Conservation (phyloP, 2,888 invertebrate genomes). For the Macrophya alboannulata region DNA sequence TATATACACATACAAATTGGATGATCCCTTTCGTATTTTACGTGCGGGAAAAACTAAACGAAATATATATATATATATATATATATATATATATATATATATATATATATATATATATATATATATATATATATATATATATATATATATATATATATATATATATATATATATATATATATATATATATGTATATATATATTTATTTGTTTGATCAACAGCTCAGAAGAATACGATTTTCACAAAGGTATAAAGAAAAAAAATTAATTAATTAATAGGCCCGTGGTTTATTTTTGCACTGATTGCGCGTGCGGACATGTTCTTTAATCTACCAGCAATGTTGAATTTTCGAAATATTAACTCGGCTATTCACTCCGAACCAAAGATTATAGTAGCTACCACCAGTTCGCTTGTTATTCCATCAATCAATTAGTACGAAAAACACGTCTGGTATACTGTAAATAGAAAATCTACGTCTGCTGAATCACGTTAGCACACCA, state of each 20-base stretch:
- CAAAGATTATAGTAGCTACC: background rate
- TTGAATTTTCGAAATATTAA: background rate
- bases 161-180: conserved; percentile 14
- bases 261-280: background rate
- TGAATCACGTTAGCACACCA: background rate
- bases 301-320: background rate
- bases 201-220: background rate
- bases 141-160: conserved; percentile 14
- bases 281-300: background rate
- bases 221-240: conserved; percentile 17
- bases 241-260: background rate
- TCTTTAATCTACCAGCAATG: background rate
- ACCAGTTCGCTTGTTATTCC: background rate
- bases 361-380: background rate
- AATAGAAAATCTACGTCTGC: background rate
- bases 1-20: conserved; percentile 36
- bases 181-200: conserved; percentile 13
- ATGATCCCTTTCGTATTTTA: background rate
- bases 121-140: background rate
- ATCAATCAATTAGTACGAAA: background rate
- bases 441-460: background rate
- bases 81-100: background rate
- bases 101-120: background rate
- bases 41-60: too few relatives aligned
- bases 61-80: conserved; percentile 7